A percentile compares a stretch with the other conserved stretches of the same genome.
These are phyloP conservation scores for Lithobates pipiens DNA, from an alignment of 2,797 vertebrate genomes.

Conservation along the genomic window DNA sequence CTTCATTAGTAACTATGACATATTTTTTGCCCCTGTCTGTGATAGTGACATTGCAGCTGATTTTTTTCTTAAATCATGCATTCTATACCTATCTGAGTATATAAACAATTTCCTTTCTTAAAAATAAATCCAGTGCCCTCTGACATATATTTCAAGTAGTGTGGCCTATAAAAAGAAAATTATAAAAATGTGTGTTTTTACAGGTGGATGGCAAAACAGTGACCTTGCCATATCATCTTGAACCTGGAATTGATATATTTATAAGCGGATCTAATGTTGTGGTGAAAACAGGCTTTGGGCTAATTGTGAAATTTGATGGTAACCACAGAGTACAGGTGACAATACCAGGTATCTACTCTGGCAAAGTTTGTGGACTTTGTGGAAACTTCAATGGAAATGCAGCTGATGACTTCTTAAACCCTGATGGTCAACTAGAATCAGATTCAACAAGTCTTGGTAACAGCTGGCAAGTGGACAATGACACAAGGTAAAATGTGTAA, in stretches of 20 bases:
- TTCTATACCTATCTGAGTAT: too few species aligned
- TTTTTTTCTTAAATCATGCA: neutral
- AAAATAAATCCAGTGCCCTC: too few species aligned
- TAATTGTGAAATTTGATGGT: conserved; percentile 71
- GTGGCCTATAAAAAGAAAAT: neutral
- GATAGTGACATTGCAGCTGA: neutral
- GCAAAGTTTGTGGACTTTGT: conserved; percentile 72
- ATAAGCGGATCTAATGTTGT: conserved; percentile 67
- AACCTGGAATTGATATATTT: conserved; percentile 48
- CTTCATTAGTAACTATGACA: neutral
- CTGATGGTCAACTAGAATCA: conserved; percentile 69
- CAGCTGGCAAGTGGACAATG: conserved; percentile 71
- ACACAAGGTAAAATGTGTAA: conserved; percentile 65
- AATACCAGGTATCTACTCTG: conserved; percentile 65
- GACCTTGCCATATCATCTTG: conserved; percentile 63
- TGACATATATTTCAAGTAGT: neutral
- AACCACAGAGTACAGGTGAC: conserved; percentile 69
- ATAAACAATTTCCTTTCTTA: too few species aligned
- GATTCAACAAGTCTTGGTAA: conserved; percentile 69
- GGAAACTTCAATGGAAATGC: conserved; percentile 70
- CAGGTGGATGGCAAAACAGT: conserved; percentile 68
- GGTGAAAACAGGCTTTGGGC: conserved; percentile 64
- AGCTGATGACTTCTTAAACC: conserved; percentile 71
- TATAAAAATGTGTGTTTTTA: conserved; percentile 12
- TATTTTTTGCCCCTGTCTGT: neutral